Evolutionary conservation across 2,113 vertebrate genomes (phyloP).

Genomic region (Myodes glareolus): DNA sequence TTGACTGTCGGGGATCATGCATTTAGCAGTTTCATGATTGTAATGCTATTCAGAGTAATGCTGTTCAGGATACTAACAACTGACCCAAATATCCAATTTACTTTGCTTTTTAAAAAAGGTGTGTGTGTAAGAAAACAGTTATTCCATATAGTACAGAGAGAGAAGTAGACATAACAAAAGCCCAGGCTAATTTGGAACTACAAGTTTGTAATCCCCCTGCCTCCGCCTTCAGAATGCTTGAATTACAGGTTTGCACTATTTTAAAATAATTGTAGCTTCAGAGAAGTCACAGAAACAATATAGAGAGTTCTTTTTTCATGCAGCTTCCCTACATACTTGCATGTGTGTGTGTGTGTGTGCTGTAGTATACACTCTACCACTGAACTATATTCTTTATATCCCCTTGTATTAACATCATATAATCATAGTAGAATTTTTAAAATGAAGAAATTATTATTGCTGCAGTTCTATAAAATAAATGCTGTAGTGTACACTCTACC

Average conservation of each 20-base stretch:
- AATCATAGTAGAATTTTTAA: conserved; percentile 37
- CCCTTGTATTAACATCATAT: background rate
- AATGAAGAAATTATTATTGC: conserved; percentile 32
- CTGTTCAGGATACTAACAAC: background rate
- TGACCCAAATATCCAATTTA: background rate
- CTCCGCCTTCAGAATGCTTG: background rate
- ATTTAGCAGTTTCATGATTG: background rate
- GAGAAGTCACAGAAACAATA: background rate
- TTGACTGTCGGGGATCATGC: background rate
- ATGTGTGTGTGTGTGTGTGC: background rate
- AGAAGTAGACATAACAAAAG: background rate
- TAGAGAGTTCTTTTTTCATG: background rate
- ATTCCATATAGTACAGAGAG: background rate
- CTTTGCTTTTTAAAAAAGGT: background rate
- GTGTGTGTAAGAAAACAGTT: background rate
- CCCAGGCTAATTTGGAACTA: background rate
- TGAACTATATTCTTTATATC: background rate
- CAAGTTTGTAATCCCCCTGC: background rate
- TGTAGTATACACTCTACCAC: background rate
- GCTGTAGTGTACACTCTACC: background rate
- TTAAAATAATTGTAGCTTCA: background rate
- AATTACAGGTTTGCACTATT: background rate
- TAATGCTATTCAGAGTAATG: background rate
- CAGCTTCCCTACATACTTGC: background rate
- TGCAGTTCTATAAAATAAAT: background rate